Evolutionary conservation across 1,140 invertebrate genomes (phyloP).

Genomic region (Drosophila kepulauana): DNA sequence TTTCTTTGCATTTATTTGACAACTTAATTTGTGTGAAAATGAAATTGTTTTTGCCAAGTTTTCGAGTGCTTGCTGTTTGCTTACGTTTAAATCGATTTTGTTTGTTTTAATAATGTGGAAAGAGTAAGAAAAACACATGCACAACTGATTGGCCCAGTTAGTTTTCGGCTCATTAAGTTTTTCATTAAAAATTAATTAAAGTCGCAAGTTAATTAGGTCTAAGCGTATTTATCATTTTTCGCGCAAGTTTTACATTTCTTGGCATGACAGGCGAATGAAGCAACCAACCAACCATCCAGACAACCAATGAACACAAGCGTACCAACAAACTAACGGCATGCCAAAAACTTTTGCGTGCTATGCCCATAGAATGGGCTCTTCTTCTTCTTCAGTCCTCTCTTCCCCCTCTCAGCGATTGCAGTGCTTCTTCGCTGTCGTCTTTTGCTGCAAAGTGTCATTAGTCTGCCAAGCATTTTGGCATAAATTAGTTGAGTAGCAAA

Average conservation of each 20-base stretch:
- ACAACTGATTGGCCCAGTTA: slow-evolving; percentile 46
- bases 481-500: slow-evolving; percentile 71
- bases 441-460: slow-evolving; percentile 80
- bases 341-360: slow-evolving; percentile 73
- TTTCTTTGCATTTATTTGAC: slow-evolving; percentile 9
- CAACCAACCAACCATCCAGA: slow-evolving; percentile 12
- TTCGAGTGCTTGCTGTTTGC: not conserved
- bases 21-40: slow-evolving; percentile 4
- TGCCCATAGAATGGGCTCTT: slow-evolving; percentile 14
- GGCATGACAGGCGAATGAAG: slow-evolving; percentile 49
- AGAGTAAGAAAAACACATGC: slow-evolving; percentile 9
- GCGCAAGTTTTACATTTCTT: slow-evolving; percentile 71
- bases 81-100: slow-evolving; percentile 23
- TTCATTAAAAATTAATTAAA: slow-evolving; percentile 84
- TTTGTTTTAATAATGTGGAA: not conserved
- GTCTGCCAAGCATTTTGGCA: slow-evolving; percentile 75
- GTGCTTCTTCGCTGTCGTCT: slow-evolving; percentile 35
- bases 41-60: not conserved
- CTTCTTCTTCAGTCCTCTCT: no score
- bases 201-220: slow-evolving; percentile 83
- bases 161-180: slow-evolving; percentile 81
- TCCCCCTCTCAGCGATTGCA: slow-evolving; percentile 16
- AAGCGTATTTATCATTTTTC: slow-evolving; percentile 83
- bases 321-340: slow-evolving; percentile 68
- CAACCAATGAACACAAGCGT: slow-evolving; percentile 42